Evolutionary conservation across 2,888 invertebrate genomes (phyloP).

Genomic region (Trichopoda pennipes): DNA sequence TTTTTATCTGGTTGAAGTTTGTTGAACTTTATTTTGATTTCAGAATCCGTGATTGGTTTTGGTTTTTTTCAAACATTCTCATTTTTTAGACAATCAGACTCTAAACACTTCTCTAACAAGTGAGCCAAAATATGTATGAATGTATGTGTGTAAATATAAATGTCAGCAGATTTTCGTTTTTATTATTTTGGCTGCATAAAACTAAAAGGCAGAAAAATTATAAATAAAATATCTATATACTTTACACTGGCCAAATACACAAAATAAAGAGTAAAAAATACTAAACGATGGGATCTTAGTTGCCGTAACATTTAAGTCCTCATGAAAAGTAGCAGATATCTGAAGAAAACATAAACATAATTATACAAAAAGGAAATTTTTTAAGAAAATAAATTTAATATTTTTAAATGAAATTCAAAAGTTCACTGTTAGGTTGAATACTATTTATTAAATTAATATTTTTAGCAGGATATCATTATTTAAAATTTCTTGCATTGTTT

Average conservation of each 20-base stretch:
- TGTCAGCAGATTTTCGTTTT: conserved; percentile 15
- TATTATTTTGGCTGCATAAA: conserved; percentile 5
- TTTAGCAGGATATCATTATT: background rate
- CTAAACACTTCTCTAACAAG: conserved; percentile 41
- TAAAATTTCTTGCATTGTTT: background rate
- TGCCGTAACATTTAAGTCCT: conserved; percentile 65
- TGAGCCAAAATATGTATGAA: conserved; percentile 41
- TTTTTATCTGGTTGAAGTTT: background rate
- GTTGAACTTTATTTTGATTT: conserved; percentile 46
- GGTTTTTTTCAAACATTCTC: background rate
- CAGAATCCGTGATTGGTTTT: background rate
- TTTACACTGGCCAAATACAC: conserved; percentile 51
- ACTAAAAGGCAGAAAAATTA: background rate
- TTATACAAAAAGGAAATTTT: conserved; percentile 33
- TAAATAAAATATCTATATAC: conserved; percentile 15
- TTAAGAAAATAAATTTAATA: background rate
- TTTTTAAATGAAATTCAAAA: background rate
- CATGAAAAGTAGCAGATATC: conserved; percentile 48
- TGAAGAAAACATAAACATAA: conserved; percentile 22
- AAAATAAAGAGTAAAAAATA: conserved; percentile 53
- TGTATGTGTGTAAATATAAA: conserved; percentile 35
- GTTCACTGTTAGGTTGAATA: no score
- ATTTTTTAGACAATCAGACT: conserved; percentile 48
- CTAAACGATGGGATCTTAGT: conserved; percentile 59
- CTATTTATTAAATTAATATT: background rate